Conservation (phyloP, 53 echinoderm and acorn worm species). For the Paracentrotus lividus region DNA sequence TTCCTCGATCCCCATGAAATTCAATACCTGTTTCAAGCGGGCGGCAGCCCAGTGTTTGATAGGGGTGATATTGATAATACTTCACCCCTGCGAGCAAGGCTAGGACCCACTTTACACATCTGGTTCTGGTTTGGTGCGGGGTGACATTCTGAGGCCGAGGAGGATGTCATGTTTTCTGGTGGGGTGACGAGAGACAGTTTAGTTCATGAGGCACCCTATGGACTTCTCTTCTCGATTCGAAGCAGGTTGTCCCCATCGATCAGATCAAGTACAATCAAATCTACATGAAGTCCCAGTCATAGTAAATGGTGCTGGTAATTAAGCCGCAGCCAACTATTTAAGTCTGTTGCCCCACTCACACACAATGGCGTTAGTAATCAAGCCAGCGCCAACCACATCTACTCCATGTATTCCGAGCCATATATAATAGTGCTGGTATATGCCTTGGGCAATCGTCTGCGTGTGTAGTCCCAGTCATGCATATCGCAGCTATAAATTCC, state of each 20-base stretch:
- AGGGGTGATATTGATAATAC: neutral
- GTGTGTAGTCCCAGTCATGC: neutral
- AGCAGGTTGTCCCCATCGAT: neutral
- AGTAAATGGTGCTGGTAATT: slow-evolving; percentile 20
- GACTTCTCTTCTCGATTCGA: slow-evolving; percentile 10
- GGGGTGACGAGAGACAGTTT: slow-evolving; percentile 50
- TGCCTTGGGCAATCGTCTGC: neutral
- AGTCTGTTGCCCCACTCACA: neutral
- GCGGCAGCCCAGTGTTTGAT: neutral
- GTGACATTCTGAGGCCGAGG: neutral
- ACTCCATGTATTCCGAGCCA: neutral
- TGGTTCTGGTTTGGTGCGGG: slow-evolving; percentile 30
- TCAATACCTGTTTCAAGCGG: neutral
- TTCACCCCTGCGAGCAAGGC: neutral
- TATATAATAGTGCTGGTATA: neutral
- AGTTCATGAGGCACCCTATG: slow-evolving; percentile 48
- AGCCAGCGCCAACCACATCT: neutral
- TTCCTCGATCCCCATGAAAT: neutral
- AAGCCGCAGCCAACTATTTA: neutral
- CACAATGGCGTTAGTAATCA: neutral
- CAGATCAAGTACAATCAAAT: neutral
- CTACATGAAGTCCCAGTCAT: slow-evolving; percentile 11
- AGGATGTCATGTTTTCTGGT: neutral
- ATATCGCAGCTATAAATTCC: neutral
- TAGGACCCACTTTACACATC: slow-evolving; percentile 13